A percentile compares a stretch with the other conserved stretches of the same genome.
These are phyloP conservation scores for Tipula helvola DNA, from an alignment of 2,888 invertebrate species.

Conservation along the genomic window DNA sequence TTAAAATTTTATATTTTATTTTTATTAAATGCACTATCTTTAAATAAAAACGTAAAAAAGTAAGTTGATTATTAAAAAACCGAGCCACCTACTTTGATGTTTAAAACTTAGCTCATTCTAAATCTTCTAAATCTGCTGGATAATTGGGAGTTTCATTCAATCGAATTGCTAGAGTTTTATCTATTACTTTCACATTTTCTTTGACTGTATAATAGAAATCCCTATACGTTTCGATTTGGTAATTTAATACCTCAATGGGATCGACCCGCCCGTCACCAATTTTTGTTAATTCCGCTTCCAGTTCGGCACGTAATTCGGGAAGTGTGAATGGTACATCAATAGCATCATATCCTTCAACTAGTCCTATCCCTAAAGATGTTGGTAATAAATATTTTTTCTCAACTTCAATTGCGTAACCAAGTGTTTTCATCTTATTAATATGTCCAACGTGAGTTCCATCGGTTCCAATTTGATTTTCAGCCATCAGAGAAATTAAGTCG, in stretches of 20 bases:
- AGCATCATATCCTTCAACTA: slow-evolving; percentile 89
- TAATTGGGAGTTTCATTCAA: slow-evolving; percentile 12
- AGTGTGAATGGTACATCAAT: slow-evolving; percentile 88
- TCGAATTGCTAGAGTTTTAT: slow-evolving; percentile 51
- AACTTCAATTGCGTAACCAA: slow-evolving; percentile 48
- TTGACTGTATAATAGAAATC: slow-evolving; percentile 68
- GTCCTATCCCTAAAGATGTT: slow-evolving; percentile 85
- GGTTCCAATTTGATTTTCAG: slow-evolving; percentile 97
- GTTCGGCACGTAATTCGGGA: slow-evolving; percentile 77
- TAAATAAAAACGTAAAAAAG: no score
- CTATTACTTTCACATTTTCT: slow-evolving; percentile 65
- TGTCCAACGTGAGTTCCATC: slow-evolving; percentile 99
- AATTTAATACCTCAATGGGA: slow-evolving; percentile 57
- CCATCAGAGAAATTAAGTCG: slow-evolving; percentile 96
- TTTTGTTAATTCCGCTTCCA: slow-evolving; percentile 80
- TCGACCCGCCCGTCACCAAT: slow-evolving; percentile 69
- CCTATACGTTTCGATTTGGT: slow-evolving; percentile 70
- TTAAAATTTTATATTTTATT: no score
- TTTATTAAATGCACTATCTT: no score
- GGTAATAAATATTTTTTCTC: slow-evolving; percentile 63
- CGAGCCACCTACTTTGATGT: no score
- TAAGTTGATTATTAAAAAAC: no score
- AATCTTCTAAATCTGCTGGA: slow-evolving; percentile 25
- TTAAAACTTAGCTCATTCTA: slow-evolving; percentile 28
- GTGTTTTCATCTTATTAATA: slow-evolving; percentile 90